Conservation (phyloP, 2,113 vertebrate species). For the Hemicordylus capensis region DNA sequence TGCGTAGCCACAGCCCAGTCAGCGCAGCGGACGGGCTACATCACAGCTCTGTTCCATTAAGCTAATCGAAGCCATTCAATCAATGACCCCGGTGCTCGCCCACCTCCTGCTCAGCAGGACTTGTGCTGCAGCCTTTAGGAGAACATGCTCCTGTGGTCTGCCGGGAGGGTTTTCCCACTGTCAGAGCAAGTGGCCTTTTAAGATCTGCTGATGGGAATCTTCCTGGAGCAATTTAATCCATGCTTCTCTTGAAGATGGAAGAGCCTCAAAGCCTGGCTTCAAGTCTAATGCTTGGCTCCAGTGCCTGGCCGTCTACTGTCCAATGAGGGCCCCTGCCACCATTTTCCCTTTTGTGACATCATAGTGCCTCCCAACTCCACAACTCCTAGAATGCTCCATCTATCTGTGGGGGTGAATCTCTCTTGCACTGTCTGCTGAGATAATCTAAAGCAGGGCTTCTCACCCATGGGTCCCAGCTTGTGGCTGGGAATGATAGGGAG, state of each 20-base stretch:
- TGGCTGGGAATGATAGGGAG: too few relatives aligned
- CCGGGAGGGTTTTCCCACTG: neutral
- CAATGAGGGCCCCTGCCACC: neutral
- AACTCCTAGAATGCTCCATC: neutral
- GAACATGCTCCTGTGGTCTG: neutral
- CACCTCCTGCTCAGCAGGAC: neutral
- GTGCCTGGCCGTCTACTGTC: neutral
- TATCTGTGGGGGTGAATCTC: neutral
- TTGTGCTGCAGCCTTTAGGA: neutral
- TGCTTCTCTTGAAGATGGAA: neutral
- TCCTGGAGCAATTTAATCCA: neutral
- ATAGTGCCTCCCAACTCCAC: neutral
- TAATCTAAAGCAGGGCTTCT: neutral
- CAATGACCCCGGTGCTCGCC: constrained; percentile 32
- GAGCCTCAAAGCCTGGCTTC: neutral
- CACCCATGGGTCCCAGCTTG: too few relatives aligned
- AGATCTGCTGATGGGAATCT: neutral
- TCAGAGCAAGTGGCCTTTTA: constrained; percentile 14
- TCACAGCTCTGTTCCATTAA: constrained; percentile 36
- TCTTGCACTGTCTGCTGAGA: neutral
- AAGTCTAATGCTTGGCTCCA: neutral
- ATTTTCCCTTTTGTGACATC: neutral
- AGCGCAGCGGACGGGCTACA: neutral
- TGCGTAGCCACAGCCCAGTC: constrained; percentile 33
- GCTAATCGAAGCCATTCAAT: constrained; percentile 45